Evolutionary conservation across 2,888 invertebrate genomes (phyloP), one percentile per base, ranked within the genome.

Genomic region (Hydraecia micacea): DNA sequence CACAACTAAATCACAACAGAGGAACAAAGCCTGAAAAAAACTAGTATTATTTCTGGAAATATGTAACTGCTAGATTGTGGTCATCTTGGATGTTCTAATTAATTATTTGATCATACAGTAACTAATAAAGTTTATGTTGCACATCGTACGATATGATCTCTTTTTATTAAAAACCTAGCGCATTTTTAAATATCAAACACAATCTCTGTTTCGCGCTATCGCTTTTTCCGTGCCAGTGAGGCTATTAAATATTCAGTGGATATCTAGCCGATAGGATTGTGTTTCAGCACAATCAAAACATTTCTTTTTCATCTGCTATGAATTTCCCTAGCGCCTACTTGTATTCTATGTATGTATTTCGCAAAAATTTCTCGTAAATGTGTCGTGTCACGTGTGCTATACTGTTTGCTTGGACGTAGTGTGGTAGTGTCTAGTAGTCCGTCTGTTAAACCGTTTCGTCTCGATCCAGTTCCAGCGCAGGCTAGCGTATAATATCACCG

Each of bases 221-320:
- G 49, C 55, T 70, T 77, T 86, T 81, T 82, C 86, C 73, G 73
- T 86, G 83, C 77, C 73, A 86, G 60, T 82, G 69, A 42, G 55
- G 42, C 55, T 77, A 63, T 86, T 69, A 66, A 82, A 86, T 86
- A 83, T 86, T 70, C 83, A 83, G 69, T 32, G 55, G 39, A 77
- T 73, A 73, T 73, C 72, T 86, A 83, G 62, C 83, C 86, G 32
- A 86, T 83, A 86, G 86, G 65, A 86, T 76, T 73, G 76, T 85
- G 73, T 85, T 81, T 68, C 76, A 70, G 32, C 28, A 21, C 72
- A 76, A 82, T 86, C 68, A 77, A 82, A 73, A 66, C 72, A 86
- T 86, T 66, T 67, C 83, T 86, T 77, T 86, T 83, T 77, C 83
- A 82, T 83, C 32, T 63, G 63, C 42, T 32, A 73, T 86, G 25